phyloP scores from a whole-genome alignment of 2,888 invertebrate species.

The Caenorhabditis sp. region DNA sequence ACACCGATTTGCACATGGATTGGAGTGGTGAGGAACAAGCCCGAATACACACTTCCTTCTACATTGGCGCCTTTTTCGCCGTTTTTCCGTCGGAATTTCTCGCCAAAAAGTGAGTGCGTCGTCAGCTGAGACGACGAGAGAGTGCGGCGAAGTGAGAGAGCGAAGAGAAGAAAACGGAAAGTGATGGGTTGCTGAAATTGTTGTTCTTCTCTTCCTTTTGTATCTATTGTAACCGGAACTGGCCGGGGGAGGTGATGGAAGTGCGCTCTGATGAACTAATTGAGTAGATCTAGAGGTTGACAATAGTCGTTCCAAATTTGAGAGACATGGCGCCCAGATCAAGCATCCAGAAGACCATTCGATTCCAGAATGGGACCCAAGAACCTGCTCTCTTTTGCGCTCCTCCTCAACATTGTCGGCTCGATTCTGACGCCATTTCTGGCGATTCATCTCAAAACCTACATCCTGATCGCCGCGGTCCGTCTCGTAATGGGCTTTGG shows the following conservation, averaged over 20 bases:
- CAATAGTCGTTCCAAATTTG: no score
- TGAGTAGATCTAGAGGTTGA: no score
- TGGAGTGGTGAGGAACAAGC: conserved; percentile 71
- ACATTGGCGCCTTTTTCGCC: conserved; percentile 71
- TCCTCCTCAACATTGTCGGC: conserved; percentile 66
- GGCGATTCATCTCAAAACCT: conserved; percentile 57
- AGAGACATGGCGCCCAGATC: no score
- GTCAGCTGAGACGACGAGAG: conserved; percentile 31
- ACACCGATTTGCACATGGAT: conserved; percentile 54
- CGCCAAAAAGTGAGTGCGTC: conserved; percentile 58
- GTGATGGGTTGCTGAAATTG: conserved; percentile 22
- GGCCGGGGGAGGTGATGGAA: no score
- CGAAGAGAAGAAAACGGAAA: neutral
- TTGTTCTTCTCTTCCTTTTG: no score
- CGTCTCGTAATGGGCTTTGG: conserved; percentile 74
- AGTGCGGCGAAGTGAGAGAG: neutral
- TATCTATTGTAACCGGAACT: neutral
- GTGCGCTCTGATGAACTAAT: no score
- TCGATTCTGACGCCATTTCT: conserved; percentile 66
- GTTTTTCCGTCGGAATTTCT: conserved; percentile 70
- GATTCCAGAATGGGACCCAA: conserved; percentile 70
- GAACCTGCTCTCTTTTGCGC: conserved; percentile 62
- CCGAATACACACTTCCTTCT: conserved; percentile 74
- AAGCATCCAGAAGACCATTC: no score
- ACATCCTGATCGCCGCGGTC: conserved; percentile 56